Evolutionary conservation across 2,888 invertebrate genomes (phyloP).

Genomic region (Apotomis capreana): DNA sequence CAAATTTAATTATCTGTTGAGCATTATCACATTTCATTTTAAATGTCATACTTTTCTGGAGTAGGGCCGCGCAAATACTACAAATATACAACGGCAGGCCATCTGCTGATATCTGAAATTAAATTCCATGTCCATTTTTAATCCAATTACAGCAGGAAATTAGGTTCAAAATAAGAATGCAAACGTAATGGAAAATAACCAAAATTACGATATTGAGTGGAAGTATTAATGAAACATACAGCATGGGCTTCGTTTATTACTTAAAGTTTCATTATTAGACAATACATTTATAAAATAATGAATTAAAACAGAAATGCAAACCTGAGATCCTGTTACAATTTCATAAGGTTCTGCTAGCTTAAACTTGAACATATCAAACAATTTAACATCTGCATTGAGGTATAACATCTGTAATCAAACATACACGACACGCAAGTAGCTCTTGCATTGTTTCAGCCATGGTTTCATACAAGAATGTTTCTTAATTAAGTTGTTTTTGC

Average conservation of each 20-base stretch:
- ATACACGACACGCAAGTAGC: slow-evolving; percentile 60
- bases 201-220: too few relatives aligned
- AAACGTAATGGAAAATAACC: too few relatives aligned
- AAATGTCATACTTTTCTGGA: slow-evolving; percentile 56
- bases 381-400: too few relatives aligned
- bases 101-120: slow-evolving; percentile 51
- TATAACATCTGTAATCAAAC: slow-evolving; percentile 67
- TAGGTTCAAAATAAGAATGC: too few relatives aligned
- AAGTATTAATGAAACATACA: not conserved
- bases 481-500: not conserved
- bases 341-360: slow-evolving; percentile 58
- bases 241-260: not conserved
- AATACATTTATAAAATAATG: not conserved
- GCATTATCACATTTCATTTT: slow-evolving; percentile 56
- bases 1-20: slow-evolving; percentile 51
- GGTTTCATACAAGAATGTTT: slow-evolving; percentile 41
- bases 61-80: slow-evolving; percentile 55
- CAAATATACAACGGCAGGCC: slow-evolving; percentile 46
- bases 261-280: not conserved
- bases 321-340: slow-evolving; percentile 60
- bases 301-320: slow-evolving; percentile 48
- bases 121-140: not conserved
- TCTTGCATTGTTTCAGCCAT: slow-evolving; percentile 53
- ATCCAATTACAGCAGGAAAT: too few relatives aligned
- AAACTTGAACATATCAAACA: slow-evolving; percentile 61